Evolutionary conservation across 2,888 invertebrate species (phyloP), one percentile per base, ranked within the genome.

Genomic region (Molorchus minor): DNA sequence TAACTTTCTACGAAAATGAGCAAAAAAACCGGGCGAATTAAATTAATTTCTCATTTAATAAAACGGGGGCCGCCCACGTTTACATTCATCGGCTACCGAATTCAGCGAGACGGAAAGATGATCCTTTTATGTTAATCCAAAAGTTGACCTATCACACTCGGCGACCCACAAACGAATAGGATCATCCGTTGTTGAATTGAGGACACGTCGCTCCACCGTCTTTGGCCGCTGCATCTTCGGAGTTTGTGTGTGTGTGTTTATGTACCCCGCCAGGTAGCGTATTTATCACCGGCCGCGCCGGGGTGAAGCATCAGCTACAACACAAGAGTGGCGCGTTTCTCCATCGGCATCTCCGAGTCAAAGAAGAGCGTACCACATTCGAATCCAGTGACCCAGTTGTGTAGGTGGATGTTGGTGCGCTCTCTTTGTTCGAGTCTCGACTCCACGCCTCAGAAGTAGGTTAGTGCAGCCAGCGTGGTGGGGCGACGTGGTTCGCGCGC

Each of bases 331-430:
- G 44, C 15, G 7, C 33, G 35, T 13, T 54, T 16, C 12, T 36
- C 35, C 53, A 29, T 38, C 45, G 17, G 25, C 15, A 17, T 35
- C 25, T 25, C 7, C 19, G 36, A 16, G n/a, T n/a, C n/a, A 52
- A 46, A 51, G 40, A 29, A 51, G 51, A 40, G 40, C 35, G 30
- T 52, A 52, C 41, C 5, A 38, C 45, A 56, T 47, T 58, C 53
- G 40, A 56, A 59, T 63, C 67, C 62, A 71, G 69, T 79, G 79
- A 79, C 80, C 80, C 69, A 79, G 75, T 77, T 79, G 77, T 77
- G 78, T 79, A 76, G 79, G 80, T 78, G 78, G 76, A 70, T 68
- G 64, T 70, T 63, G 68, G 71, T 41, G 51, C 61, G 72, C 72
- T 74, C 74, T 76, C 75, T 75, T 75, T 72, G 71, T 75, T 71